phyloP scores from a whole-genome alignment of 2,888 invertebrate species.

The Oxycera nigricornis region DNA sequence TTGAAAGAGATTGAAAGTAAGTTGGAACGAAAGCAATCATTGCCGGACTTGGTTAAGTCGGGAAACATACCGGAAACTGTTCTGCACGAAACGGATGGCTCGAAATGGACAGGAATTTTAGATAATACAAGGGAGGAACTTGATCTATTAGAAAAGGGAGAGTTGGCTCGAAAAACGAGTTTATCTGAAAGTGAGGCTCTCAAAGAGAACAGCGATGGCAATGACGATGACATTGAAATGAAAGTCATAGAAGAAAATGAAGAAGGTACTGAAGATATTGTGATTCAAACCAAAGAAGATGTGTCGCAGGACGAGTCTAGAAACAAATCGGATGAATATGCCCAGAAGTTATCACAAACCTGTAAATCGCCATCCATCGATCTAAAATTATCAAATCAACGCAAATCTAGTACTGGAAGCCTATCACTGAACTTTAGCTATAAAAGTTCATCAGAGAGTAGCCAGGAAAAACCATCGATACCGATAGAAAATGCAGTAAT shows the following conservation, averaged over 20 bases:
- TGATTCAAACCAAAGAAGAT: background rate
- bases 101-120: background rate
- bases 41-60: constrained; percentile 50
- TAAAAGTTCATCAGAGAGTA: background rate
- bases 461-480: background rate
- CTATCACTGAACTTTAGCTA: constrained; percentile 32
- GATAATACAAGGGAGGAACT: constrained; percentile 15
- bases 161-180: background rate
- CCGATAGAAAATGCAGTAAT: background rate
- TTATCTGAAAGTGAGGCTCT: background rate
- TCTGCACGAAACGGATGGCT: background rate
- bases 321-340: too few species aligned
- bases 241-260: background rate
- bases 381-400: too few species aligned
- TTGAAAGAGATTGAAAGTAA: constrained; percentile 32
- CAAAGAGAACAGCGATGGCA: background rate
- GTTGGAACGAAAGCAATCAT: constrained; percentile 28
- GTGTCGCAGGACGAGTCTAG: too few species aligned
- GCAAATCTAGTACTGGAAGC: constrained; percentile 14
- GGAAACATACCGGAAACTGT: background rate
- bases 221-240: background rate
- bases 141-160: constrained; percentile 27
- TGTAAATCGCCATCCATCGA: too few species aligned
- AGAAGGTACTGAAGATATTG: background rate
- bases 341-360: too few species aligned